Evolutionary conservation across 2,113 vertebrate species (phyloP).

Genomic region (Neotoma lepida): DNA sequence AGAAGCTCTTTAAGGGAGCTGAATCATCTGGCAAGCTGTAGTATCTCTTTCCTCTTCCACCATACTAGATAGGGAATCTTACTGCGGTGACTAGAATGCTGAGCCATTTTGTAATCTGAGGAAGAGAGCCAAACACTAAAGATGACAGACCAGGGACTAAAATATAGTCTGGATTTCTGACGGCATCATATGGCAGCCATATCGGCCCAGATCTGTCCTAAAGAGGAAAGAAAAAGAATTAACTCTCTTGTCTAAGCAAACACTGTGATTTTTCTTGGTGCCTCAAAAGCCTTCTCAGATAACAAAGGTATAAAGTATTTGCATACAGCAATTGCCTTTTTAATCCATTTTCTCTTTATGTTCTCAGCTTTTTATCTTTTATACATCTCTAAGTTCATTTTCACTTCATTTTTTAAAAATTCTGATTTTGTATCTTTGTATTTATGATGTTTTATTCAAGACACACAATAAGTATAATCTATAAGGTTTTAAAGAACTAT

Average conservation of each 20-base stretch:
- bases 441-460: background rate
- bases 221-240: background rate
- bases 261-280: background rate
- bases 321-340: background rate
- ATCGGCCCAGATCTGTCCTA: background rate
- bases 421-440: background rate
- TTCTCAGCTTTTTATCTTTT: background rate
- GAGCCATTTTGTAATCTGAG: background rate
- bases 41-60: background rate
- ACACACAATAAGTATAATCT: background rate
- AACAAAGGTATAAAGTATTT: background rate
- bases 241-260: background rate
- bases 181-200: background rate
- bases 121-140: background rate
- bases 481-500: background rate
- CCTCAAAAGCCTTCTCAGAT: background rate
- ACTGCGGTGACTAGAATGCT: background rate
- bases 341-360: background rate
- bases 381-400: background rate
- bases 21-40: background rate
- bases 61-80: background rate
- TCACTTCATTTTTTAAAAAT: background rate
- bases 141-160: background rate
- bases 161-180: background rate
- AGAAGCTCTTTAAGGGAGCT: background rate